A percentile compares a stretch with the other conserved stretches of the same genome.
Conservation (phyloP, 1,140 invertebrate genomes). For the Meteorus sp. region DNA sequence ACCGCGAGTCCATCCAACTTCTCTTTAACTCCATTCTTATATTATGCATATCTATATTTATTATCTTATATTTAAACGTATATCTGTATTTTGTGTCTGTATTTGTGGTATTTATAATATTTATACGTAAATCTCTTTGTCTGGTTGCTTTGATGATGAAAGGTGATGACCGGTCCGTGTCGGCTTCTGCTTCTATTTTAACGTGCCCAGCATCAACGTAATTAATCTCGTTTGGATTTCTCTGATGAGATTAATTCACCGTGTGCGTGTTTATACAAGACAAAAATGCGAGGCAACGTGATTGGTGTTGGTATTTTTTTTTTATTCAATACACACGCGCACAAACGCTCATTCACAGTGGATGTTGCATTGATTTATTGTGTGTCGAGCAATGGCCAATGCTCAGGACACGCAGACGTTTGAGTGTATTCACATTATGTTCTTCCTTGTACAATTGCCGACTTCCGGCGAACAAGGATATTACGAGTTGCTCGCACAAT, state of each 20-base stretch:
- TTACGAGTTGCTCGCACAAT: too few relatives aligned
- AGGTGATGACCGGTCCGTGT: conserved; percentile 22
- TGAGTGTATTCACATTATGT: background rate
- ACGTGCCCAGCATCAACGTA: conserved; percentile 10
- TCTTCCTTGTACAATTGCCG: too few relatives aligned
- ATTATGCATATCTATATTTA: background rate
- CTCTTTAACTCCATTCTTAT: background rate
- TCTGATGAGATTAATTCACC: background rate
- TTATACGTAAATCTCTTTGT: background rate
- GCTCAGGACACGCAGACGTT: background rate
- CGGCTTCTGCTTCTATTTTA: conserved; percentile 21
- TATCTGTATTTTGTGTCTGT: background rate
- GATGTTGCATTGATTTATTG: conserved; percentile 14
- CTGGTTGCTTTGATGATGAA: conserved; percentile 12
- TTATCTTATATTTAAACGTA: background rate
- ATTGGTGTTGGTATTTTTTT: too few relatives aligned
- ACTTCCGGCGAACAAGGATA: too few relatives aligned
- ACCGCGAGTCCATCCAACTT: background rate
- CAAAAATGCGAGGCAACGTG: background rate
- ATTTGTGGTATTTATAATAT: background rate
- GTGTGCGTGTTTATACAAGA: background rate
- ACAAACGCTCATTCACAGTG: background rate
- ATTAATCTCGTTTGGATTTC: conserved; percentile 25
- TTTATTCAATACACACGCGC: background rate
- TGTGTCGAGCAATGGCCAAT: background rate